A percentile compares a stretch with the other conserved stretches of the same genome.
Evolutionary conservation across 2,888 invertebrate genomes (phyloP).

Genomic region (Tipula vernalis): DNA sequence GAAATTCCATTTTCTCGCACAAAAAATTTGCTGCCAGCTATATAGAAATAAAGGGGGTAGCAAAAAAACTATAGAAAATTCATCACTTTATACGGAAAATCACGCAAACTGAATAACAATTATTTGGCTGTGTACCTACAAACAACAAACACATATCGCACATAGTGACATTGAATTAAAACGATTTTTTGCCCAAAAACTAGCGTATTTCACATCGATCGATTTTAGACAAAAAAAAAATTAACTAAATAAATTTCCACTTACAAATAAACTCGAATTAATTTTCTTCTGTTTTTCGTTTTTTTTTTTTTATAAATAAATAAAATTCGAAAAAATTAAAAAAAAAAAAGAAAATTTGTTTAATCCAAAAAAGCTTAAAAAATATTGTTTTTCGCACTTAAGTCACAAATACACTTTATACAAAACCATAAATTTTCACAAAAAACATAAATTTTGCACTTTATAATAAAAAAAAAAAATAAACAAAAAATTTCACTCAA

Average conservation of each 20-base stretch:
- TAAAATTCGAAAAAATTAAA: background rate
- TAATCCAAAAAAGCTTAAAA: background rate
- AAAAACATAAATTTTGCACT: background rate
- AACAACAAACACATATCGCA: background rate
- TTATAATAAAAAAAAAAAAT: background rate
- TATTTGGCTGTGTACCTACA: background rate
- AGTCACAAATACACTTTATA: background rate
- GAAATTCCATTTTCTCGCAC: background rate
- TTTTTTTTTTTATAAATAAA: background rate
- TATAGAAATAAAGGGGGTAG: background rate
- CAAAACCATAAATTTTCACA: background rate
- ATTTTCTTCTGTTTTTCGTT: background rate
- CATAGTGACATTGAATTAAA: background rate
- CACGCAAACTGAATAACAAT: background rate
- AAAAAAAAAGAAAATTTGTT: background rate
- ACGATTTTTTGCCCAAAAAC: background rate
- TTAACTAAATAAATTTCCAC: background rate
- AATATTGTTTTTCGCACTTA: background rate
- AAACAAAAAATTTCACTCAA: background rate
- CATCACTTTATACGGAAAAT: background rate
- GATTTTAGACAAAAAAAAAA: background rate
- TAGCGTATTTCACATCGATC: background rate
- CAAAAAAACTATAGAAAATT: background rate
- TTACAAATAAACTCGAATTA: background rate
- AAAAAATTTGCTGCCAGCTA: background rate